phyloP scores from a whole-genome alignment of 1,140 invertebrate genomes.

The Adelges cooleyi region DNA sequence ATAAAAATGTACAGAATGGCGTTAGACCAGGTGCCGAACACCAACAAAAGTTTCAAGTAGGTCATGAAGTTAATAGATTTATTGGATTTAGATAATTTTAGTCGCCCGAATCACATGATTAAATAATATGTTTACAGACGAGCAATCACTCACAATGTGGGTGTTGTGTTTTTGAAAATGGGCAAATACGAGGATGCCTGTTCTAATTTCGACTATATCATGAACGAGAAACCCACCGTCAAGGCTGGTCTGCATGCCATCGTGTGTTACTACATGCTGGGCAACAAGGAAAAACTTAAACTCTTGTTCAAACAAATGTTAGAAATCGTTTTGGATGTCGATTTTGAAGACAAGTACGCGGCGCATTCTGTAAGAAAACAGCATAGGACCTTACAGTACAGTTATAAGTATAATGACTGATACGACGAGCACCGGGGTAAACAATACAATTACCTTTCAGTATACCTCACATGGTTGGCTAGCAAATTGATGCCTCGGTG shows the following conservation, averaged over 20 bases:
- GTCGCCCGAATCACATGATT: not conserved
- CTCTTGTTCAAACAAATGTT: constrained; percentile 80
- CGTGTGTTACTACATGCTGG: constrained; percentile 84
- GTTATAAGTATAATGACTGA: too few species aligned
- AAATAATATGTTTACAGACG: constrained; percentile 50
- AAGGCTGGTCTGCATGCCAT: constrained; percentile 79
- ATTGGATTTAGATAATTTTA: not conserved
- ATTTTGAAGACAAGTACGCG: constrained; percentile 30
- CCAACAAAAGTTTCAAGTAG: constrained; percentile 80
- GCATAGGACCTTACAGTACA: too few species aligned
- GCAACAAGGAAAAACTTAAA: constrained; percentile 90
- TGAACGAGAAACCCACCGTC: constrained; percentile 87
- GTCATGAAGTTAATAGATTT: not conserved
- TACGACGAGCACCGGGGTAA: too few species aligned
- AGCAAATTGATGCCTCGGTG: too few species aligned
- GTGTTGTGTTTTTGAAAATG: constrained; percentile 87
- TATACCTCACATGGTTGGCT: too few species aligned
- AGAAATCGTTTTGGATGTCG: constrained; percentile 67
- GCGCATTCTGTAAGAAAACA: constrained; percentile 21
- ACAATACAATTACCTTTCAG: too few species aligned
- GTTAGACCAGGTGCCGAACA: constrained; percentile 84
- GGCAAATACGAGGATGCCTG: constrained; percentile 92
- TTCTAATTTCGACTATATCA: constrained; percentile 94
- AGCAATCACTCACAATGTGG: constrained; percentile 98
- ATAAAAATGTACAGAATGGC: constrained; percentile 98